Conservation (phyloP, 2,113 vertebrate genomes). For the Peromyscus polionotus region DNA sequence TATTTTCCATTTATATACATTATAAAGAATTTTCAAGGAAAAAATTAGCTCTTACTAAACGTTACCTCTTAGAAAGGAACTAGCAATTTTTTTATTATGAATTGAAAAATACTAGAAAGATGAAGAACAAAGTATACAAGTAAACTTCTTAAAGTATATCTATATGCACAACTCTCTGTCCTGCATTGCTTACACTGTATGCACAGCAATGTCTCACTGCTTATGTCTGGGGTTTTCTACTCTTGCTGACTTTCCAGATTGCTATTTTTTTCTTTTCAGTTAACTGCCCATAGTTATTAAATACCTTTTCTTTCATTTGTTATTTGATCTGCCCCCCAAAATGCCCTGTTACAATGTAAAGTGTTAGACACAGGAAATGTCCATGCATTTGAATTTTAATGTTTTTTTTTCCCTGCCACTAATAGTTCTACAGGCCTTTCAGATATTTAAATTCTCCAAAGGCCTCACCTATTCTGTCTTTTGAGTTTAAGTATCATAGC, state of each 20-base stretch:
- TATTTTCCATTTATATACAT: not conserved
- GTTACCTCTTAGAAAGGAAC: not conserved
- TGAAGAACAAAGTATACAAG: not conserved
- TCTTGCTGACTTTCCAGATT: not conserved
- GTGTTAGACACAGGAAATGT: not conserved
- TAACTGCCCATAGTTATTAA: not conserved
- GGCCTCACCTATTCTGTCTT: not conserved
- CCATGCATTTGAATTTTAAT: not conserved
- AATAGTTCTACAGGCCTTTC: not conserved
- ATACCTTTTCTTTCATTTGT: not conserved
- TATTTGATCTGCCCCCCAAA: not conserved
- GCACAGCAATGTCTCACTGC: not conserved
- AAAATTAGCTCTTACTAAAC: not conserved
- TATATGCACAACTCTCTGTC: not conserved
- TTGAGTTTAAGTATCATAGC: not conserved
- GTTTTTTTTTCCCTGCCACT: not conserved
- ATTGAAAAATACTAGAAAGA: not conserved
- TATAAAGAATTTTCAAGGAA: not conserved
- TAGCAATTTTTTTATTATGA: not conserved
- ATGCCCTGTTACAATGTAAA: not conserved
- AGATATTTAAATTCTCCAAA: not conserved
- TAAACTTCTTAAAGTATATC: not conserved
- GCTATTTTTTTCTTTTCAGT: not conserved
- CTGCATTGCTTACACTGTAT: not conserved
- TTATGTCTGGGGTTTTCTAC: not conserved